Evolutionary conservation across 2,888 invertebrate species (phyloP), one percentile per base, ranked within the genome.

Genomic region (Cryptocephalus moraei): DNA sequence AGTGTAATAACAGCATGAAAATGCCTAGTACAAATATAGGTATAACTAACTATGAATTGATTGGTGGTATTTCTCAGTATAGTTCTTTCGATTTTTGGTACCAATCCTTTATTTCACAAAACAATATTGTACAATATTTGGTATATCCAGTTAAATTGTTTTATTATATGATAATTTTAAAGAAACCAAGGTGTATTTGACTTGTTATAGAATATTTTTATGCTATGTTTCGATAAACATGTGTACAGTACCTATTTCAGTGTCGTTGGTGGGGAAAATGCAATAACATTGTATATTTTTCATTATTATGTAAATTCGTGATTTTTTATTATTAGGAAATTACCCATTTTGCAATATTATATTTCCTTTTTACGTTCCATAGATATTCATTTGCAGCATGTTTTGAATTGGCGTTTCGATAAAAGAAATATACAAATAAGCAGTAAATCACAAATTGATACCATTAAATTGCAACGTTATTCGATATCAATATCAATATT

Each of bases 171-270:
- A 44, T 44, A 44, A 41, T 44, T 39, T 42, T 22, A 22, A 22
- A 22, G 22, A 22, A 22, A 22, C 22, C 22, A 22, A 8, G 33
- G 14, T 11, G 39, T 14, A 43, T 32, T 50, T 49, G 47, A 45
- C 40, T 54, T 52, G 51, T 56, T 52, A 52, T 44, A 48, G 46
- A 45, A 48, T 53, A 49, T 48, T 57, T 53, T 63, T 66, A 62
- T 63, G 60, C 60, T 61, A 55, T 60, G 43, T 58, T 63, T 60
- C 55, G 34, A 46, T 14, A 22, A 36, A 31, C 32, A 8, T 34
- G 14, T 46, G 12, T 34, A 46, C 34, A 42, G 41, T 42, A 32
- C 34, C 32, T 39, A 33, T 41, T 33, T 22, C 8, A 32, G 32
- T 14, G 50, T 49, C 53, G 47, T 41, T 45, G 49, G 56, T 52